Percentiles rank a stretch among this genome's conserved stretches.
phyloP scores from a whole-genome alignment of 1,140 invertebrate genomes.

The Aphis craccivora region DNA sequence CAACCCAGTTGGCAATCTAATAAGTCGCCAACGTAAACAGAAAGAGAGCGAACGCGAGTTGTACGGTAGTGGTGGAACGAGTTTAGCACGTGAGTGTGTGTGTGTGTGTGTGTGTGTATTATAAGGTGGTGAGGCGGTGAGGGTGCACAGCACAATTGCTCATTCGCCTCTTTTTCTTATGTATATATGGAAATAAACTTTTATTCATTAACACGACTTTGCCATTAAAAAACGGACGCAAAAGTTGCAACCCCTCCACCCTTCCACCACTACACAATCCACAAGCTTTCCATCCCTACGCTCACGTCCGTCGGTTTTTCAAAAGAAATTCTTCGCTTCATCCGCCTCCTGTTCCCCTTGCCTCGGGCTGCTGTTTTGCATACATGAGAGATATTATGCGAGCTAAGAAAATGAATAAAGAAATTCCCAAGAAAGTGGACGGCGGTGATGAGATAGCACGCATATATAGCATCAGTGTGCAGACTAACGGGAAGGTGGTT shows the following conservation, averaged over 20 bases:
- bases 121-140: background rate
- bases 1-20: constrained; percentile 55
- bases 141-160: constrained; percentile 39
- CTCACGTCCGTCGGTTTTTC: constrained; percentile 38
- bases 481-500: constrained; percentile 30
- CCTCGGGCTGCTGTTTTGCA: constrained; percentile 51
- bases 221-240: constrained; percentile 59
- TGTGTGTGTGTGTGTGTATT: background rate
- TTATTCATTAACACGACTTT: constrained; percentile 60
- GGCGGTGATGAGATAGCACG: constrained; percentile 44
- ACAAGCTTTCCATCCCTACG: background rate
- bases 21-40: constrained; percentile 57
- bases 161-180: constrained; percentile 52
- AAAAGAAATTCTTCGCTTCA: constrained; percentile 45
- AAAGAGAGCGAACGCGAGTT: background rate
- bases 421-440: constrained; percentile 52
- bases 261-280: background rate
- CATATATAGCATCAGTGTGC: background rate
- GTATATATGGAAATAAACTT: constrained; percentile 59
- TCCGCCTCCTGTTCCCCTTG: background rate
- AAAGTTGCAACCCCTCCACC: constrained; percentile 46
- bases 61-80: background rate
- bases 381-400: constrained; percentile 56
- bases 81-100: background rate
- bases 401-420: constrained; percentile 57